These are phyloP conservation scores for Nesospiza acunhae DNA, from an alignment of 2,113 vertebrate species.

Conservation along the genomic window DNA sequence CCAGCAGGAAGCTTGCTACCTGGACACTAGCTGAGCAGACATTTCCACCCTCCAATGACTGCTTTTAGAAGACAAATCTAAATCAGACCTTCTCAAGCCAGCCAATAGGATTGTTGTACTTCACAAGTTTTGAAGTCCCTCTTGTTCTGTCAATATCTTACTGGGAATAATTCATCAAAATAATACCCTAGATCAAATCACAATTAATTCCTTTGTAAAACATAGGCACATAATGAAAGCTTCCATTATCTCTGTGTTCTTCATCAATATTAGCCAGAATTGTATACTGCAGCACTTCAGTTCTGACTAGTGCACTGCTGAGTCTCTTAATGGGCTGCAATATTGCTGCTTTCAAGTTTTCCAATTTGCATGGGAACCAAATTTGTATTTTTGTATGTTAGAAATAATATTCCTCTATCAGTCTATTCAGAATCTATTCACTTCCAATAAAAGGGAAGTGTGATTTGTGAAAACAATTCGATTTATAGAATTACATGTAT, in stretches of 20 bases:
- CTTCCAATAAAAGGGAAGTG: conserved; percentile 5
- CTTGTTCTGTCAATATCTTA: not conserved
- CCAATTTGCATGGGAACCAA: not conserved
- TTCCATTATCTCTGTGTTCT: not conserved
- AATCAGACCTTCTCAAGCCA: not conserved
- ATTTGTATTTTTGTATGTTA: not conserved
- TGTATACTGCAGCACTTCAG: not conserved
- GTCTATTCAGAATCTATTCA: too few relatives aligned
- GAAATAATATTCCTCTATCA: not conserved
- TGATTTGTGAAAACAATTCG: not conserved
- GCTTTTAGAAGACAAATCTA: not conserved
- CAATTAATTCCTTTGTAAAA: not conserved
- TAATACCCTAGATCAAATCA: not conserved
- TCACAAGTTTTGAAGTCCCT: not conserved
- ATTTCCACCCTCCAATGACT: not conserved
- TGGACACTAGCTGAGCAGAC: fast-evolving
- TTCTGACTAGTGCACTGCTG: not conserved
- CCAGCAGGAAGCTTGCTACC: not conserved
- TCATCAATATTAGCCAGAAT: not conserved
- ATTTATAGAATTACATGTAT: conserved; percentile 23
- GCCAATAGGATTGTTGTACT: not conserved
- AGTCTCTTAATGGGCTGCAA: not conserved
- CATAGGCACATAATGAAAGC: not conserved
- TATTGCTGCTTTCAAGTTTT: not conserved
- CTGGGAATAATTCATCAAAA: conserved; percentile 7